Percentiles rank a stretch among this genome's conserved stretches.
Conservation (phyloP, 1,140 invertebrate species). For the Vanessa atalanta region DNA sequence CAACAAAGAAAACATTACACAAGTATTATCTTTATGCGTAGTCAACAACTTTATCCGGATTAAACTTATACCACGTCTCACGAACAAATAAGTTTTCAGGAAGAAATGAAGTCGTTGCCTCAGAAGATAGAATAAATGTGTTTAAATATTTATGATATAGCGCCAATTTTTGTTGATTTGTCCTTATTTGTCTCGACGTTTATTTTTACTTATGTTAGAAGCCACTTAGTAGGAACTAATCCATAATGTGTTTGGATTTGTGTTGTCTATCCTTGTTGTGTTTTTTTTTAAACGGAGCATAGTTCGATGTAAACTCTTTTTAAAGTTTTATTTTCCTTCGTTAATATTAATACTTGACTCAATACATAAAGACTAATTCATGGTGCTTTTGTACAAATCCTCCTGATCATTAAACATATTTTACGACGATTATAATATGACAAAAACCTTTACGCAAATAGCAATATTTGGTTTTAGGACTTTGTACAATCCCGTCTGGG, state of each 20-base stretch:
- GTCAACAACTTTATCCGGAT: neutral
- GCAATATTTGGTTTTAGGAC: too few species aligned
- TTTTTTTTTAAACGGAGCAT: too few species aligned
- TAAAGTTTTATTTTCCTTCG: too few species aligned
- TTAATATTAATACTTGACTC: too few species aligned
- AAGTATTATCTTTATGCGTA: neutral
- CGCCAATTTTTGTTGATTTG: neutral
- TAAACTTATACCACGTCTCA: neutral
- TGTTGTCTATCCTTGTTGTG: too few species aligned
- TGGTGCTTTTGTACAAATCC: too few species aligned
- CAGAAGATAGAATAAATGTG: neutral
- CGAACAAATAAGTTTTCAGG: neutral
- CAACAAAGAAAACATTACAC: neutral
- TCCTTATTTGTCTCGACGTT: neutral
- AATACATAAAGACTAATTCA: too few species aligned
- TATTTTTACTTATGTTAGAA: neutral
- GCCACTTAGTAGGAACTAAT: neutral
- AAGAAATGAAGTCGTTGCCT: neutral
- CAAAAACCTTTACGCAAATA: too few species aligned
- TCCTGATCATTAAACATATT: too few species aligned
- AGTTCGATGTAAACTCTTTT: too few species aligned
- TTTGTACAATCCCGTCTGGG: too few species aligned
- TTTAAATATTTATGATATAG: neutral
- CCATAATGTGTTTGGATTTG: neutral
- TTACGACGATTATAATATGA: too few species aligned